Percentiles rank a stretch among this genome's conserved stretches.
Conservation (phyloP, 92 coral and sea anemone species). For the Heteractis magnifica region DNA sequence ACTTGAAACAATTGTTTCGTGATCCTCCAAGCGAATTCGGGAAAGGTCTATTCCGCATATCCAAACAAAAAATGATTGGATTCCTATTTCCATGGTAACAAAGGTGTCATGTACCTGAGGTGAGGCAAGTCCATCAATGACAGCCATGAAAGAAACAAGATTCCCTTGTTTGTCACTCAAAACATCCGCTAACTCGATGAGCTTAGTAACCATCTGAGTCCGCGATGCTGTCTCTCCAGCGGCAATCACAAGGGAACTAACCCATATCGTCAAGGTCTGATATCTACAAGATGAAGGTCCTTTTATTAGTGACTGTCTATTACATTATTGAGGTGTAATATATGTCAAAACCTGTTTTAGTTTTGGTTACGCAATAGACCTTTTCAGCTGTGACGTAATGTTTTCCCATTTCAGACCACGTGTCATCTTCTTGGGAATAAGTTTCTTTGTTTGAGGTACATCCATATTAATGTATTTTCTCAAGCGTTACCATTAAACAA, state of each 20-base stretch:
- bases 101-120: constrained; percentile 65
- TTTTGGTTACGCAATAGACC: no score
- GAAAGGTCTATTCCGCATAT: no score
- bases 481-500: no score
- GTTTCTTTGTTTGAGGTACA: no score
- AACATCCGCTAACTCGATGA: constrained; percentile 89
- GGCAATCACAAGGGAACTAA: constrained; percentile 79
- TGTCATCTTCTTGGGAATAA: no score
- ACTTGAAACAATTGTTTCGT: no score
- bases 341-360: no score
- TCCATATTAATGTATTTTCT: no score
- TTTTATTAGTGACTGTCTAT: background rate
- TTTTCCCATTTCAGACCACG: no score
- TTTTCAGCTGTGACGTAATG: no score
- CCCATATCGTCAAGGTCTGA: constrained; percentile 75
- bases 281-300: constrained; percentile 41
- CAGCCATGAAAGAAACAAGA: constrained; percentile 93
- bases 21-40: no score
- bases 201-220: constrained; percentile 67
- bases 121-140: constrained; percentile 90
- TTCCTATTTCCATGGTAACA: background rate
- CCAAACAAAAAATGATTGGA: background rate
- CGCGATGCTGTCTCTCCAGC: constrained; percentile 83
- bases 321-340: background rate
- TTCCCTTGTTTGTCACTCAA: constrained; percentile 90